Evolutionary conservation across 2,113 vertebrate genomes (phyloP), one percentile per base, ranked within the genome.

Genomic region (Empidonax traillii): DNA sequence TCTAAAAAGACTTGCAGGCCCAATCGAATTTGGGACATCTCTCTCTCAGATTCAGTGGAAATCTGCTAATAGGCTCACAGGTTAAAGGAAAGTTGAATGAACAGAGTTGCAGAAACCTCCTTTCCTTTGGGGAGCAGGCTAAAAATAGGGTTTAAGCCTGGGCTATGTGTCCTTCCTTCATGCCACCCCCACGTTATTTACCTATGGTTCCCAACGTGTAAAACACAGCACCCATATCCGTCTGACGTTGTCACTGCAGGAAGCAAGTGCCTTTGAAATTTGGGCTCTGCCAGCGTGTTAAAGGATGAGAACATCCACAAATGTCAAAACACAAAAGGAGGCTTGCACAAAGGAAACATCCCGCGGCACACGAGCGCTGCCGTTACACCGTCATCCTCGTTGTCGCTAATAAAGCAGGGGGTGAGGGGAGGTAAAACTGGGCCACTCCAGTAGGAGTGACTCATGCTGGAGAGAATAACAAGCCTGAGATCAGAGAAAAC

Each of bases 401-500:
- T 67, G 87, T 71, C 51, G 8, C 76, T 58, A 24, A 35, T 49
- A 82, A 69, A 84, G 73, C 83, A 74, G 47, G 61, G 74, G 73
- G 6, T 0, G 28, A 94, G 61, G 56, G 56, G 0, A 58, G 72
- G 75, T 56, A 94, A 67, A 90, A 74, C 63, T 59, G 75, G 85
- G 91, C 62, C 55, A 11, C 71, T 76, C 59, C 88, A 63, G 3
- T 79, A 80, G 71, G 59, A 73, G 17, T 77, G 79, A 88, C 68
- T 94, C 72, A 78, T 21, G 55, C 9, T 14, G 58, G 73, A 51
- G 49, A 86, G 85, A 96, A 91, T 63, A 87, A 65, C 37, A 78
- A n/a, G 35, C 19, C 46, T 52, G 68, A 94, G 85, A 96, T 82
- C 67, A 82, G 91, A 82, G 91, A 92, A 94, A 89, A 88, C 8